phyloP scores from a whole-genome alignment of 2,797 vertebrate genomes.

The Helostoma temminkii region DNA sequence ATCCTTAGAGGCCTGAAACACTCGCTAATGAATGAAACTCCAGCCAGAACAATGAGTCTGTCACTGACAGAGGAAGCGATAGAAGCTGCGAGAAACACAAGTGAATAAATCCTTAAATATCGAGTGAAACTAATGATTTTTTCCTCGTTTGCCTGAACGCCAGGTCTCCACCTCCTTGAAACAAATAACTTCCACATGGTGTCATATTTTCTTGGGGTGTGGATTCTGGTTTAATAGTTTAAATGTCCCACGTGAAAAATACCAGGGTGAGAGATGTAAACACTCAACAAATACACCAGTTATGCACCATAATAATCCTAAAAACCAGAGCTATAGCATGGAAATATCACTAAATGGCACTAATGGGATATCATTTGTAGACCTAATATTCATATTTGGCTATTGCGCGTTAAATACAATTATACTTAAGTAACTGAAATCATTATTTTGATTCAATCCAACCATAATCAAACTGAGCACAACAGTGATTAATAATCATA shows the following conservation, averaged over 20 bases:
- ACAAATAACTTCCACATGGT: constrained; percentile 44
- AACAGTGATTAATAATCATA: no score
- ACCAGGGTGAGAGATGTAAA: constrained; percentile 26
- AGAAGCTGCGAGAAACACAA: neutral
- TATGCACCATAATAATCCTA: no score
- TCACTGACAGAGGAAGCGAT: neutral
- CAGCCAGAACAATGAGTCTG: neutral
- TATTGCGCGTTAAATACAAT: no score
- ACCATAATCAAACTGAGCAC: no score
- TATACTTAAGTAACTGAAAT: no score
- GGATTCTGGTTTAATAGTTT: constrained; percentile 38
- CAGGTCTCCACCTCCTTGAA: neutral
- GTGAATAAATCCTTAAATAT: neutral
- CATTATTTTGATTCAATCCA: no score
- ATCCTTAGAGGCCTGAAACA: neutral
- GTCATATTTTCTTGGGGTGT: constrained; percentile 56
- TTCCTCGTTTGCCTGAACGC: neutral
- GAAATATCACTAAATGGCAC: no score
- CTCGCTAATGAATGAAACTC: neutral
- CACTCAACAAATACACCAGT: no score
- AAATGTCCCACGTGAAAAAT: constrained; percentile 3
- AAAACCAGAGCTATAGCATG: no score
- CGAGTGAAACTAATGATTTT: fast-evolving
- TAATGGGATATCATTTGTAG: no score
- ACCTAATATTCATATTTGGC: no score